Evolutionary conservation across 2,888 invertebrate species (phyloP), one percentile per base, ranked within the genome.

Genomic region (Pachliopta kotzebuea): DNA sequence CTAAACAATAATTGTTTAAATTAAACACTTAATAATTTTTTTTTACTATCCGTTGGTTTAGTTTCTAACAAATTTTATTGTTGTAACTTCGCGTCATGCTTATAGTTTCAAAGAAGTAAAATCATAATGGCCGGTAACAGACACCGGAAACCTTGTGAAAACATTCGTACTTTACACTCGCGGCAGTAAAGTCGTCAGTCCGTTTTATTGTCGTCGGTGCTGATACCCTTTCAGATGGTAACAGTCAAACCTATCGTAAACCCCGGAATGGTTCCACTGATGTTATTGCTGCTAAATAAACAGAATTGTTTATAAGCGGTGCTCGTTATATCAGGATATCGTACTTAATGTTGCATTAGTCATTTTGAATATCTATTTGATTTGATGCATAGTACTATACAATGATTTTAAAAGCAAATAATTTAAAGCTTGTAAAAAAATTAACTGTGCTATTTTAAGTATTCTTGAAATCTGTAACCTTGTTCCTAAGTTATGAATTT

Each of bases 81-180:
- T 37, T 37, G 37, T 37, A 37, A 37, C 37, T 37, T 45, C n/a
- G 11, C 54, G 59, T 52, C 53, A 18, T 24, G 53, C 56, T 52
- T 45, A 56, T 62, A 52, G 57, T 42, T 67, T 42, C 20, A 24
- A 62, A 71, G 67, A 75, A 71, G 72, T 71, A 72, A 76, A 74
- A 75, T 69, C 70, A 67, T 73, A 72, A 65, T 50, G 61, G 31
- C 24, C 42, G 75, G 72, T 73, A 63, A 63, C 75, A 78, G 77
- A 79, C 79, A 80, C 87, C 85, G 90, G 90, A 90, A 89, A 85
- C 81, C 76, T 73, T 80, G 81, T 79, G 80, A 88, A 88, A 90
- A 88, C 85, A 86, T 76, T 71, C 76, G 75, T 69, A 68, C 72
- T 71, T 76, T 72, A 72, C 72, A 74, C 71, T 72, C 70, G 63